Conservation (phyloP, 2,888 invertebrate species). For the Saturnia pavonia region DNA sequence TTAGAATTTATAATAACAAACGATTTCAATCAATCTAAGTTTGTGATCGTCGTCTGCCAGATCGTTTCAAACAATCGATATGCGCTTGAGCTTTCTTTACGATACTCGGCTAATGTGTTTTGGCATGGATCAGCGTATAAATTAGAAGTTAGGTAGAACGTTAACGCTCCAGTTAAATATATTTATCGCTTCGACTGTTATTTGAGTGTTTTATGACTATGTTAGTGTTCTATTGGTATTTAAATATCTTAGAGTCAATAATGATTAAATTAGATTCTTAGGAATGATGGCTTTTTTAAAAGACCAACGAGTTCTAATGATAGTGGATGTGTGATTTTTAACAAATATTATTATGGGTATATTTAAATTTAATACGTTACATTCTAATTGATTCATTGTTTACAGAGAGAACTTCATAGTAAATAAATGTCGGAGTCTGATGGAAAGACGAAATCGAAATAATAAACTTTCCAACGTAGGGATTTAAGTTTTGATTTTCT, state of each 20-base stretch:
- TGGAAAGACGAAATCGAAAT: too few relatives aligned
- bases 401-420: too few relatives aligned
- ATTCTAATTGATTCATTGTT: too few relatives aligned
- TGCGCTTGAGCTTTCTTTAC: not conserved
- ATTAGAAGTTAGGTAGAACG: not conserved
- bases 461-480: too few relatives aligned
- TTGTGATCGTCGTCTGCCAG: not conserved
- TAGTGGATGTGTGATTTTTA: not conserved
- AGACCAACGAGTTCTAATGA: not conserved
- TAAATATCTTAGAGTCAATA: not conserved
- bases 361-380: too few relatives aligned
- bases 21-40: not conserved
- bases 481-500: too few relatives aligned
- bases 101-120: not conserved
- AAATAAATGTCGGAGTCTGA: too few relatives aligned
- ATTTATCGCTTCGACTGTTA: slow-evolving; percentile 15
- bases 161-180: slow-evolving; percentile 3
- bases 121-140: not conserved
- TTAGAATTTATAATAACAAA: too few relatives aligned
- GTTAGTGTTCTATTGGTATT: slow-evolving; percentile 8
- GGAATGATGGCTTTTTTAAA: not conserved
- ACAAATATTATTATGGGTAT: too few relatives aligned
- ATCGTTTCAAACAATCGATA: not conserved
- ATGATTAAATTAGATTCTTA: not conserved
- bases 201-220: slow-evolving; percentile 3